These are phyloP conservation scores for Tenebrosternarchus preto DNA, from an alignment of 2,113 vertebrate genomes.

Conservation along the genomic window DNA sequence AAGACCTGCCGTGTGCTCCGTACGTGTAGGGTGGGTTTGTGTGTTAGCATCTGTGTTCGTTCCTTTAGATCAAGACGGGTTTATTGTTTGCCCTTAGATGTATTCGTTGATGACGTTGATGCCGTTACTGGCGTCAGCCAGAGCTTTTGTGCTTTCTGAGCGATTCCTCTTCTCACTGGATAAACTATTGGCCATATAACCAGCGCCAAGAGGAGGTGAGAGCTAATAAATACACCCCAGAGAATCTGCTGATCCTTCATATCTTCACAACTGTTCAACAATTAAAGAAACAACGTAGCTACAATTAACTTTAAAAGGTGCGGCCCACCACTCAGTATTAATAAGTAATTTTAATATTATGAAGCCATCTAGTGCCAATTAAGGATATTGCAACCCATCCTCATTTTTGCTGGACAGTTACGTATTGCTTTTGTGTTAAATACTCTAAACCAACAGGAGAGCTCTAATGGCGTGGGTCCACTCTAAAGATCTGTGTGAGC, in stretches of 20 bases:
- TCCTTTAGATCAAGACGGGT: conserved; percentile 18
- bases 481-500: conserved; percentile 52
- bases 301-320: conserved; percentile 33
- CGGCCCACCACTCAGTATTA: conserved; percentile 44
- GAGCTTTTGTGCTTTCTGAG: conserved; percentile 73
- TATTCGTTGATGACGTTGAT: conserved; percentile 31
- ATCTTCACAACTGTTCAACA: conserved; percentile 25
- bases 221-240: conserved; percentile 6
- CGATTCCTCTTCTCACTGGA: conserved; percentile 57
- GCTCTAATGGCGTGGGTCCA: conserved; percentile 65
- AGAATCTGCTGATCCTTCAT: conserved; percentile 13
- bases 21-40: background rate
- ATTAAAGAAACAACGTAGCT: conserved; percentile 34
- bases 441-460: conserved; percentile 58
- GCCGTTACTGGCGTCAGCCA: conserved; percentile 57
- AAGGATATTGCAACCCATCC: conserved; percentile 77
- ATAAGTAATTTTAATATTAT: conserved; percentile 74
- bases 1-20: conserved; percentile 37
- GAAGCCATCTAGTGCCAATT: conserved; percentile 82
- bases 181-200: conserved; percentile 48
- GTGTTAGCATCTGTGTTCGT: conserved; percentile 13
- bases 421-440: conserved; percentile 63
- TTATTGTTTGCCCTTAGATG: conserved; percentile 39
- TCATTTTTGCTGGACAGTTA: conserved; percentile 66
- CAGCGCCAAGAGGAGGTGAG: conserved; percentile 46